These are phyloP conservation scores for Enteromius treurensis DNA, from an alignment of 2,797 vertebrate genomes.

Conservation along the genomic window DNA sequence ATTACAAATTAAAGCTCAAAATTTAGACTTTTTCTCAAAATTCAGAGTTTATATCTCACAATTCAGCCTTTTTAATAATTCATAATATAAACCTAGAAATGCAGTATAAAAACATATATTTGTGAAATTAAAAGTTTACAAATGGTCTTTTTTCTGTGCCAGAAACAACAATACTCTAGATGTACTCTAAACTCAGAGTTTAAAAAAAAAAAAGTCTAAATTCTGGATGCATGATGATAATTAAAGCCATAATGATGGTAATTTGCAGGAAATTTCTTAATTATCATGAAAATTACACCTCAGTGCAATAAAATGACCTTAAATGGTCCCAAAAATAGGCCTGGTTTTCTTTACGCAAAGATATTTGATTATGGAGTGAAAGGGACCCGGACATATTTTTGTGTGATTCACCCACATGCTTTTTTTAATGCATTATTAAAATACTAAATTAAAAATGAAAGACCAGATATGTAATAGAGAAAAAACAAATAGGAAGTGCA, in stretches of 20 bases:
- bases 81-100: neutral
- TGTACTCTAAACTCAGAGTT: neutral
- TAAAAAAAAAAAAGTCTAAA: no score
- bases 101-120: neutral
- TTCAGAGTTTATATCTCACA: neutral
- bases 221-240: neutral
- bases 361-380: neutral
- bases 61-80: neutral
- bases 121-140: neutral
- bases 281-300: neutral
- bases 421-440: neutral
- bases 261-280: neutral
- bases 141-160: neutral
- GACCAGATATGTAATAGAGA: constrained; percentile 5
- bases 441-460: neutral
- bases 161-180: neutral
- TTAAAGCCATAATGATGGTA: neutral
- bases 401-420: neutral
- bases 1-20: neutral
- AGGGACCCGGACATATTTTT: neutral
- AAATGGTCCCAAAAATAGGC: neutral
- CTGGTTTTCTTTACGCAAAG: neutral
- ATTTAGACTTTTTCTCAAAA: neutral
- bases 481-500: neutral
- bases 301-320: neutral